phyloP scores from a whole-genome alignment of 53 echinoderm and acorn worm species.

The Henricia sp. region DNA sequence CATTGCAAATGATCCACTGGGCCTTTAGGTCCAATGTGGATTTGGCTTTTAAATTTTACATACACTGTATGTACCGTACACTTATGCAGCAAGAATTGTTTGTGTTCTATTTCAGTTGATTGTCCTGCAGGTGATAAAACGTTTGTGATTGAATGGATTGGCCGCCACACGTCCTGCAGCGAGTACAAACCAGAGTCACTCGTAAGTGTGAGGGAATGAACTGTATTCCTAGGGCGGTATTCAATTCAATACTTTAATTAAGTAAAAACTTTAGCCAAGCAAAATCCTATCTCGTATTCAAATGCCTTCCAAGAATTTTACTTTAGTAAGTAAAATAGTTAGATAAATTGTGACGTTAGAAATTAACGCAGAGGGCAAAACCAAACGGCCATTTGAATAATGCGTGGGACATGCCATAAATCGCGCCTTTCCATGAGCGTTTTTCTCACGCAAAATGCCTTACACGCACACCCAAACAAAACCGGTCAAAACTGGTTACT shows the following conservation, averaged over 20 bases:
- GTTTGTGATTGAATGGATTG: neutral
- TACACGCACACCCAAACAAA: no score
- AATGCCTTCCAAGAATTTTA: no score
- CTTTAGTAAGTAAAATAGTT: no score
- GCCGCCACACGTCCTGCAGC: conserved; percentile 8
- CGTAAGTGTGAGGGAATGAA: neutral
- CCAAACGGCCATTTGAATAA: neutral
- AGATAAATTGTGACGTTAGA: no score
- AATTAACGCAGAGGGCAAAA: neutral
- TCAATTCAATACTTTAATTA: no score
- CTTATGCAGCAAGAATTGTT: neutral
- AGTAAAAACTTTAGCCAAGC: neutral
- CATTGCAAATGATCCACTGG: no score
- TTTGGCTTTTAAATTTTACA: neutral
- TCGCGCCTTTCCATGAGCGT: no score
- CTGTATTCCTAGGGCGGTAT: neutral
- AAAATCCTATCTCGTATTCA: neutral
- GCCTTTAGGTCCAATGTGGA: no score
- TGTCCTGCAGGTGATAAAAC: neutral
- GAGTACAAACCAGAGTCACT: neutral
- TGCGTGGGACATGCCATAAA: neutral
- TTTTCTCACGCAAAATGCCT: no score
- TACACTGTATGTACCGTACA: neutral
- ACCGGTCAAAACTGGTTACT: no score
- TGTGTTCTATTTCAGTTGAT: neutral